Percentiles rank a stretch among this genome's conserved stretches.
Conservation (phyloP, 1,140 invertebrate genomes). For the Diuraphis noxia region DNA sequence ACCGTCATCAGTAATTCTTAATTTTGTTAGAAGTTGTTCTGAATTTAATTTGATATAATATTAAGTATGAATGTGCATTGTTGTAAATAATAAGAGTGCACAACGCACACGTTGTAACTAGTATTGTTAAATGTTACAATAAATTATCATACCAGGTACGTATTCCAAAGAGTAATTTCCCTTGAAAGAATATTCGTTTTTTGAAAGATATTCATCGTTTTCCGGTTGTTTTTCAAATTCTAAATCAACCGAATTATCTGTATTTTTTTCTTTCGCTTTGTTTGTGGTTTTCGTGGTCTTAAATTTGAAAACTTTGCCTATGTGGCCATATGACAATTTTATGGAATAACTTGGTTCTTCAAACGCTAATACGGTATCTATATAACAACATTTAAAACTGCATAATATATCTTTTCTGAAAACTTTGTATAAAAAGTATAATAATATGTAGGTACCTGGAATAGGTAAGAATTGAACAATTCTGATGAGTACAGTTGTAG, state of each 20-base stretch:
- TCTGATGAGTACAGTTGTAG: background rate
- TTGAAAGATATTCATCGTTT: background rate
- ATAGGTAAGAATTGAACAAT: background rate
- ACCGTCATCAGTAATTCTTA: background rate
- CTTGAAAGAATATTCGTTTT: background rate
- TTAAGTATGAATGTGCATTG: background rate
- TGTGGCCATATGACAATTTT: background rate
- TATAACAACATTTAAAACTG: background rate
- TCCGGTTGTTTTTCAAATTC: background rate
- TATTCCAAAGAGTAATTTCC: slow-evolving; percentile 29
- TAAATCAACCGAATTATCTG: background rate
- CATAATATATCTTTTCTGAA: background rate
- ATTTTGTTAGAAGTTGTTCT: background rate
- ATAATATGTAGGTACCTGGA: background rate
- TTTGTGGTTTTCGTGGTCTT: background rate
- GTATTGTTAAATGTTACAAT: background rate
- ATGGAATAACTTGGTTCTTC: slow-evolving; percentile 7
- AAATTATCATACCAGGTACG: background rate
- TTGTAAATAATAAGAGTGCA: background rate
- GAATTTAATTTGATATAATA: background rate
- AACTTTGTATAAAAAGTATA: background rate
- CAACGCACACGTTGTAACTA: background rate
- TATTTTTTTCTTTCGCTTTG: background rate
- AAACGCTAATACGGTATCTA: slow-evolving; percentile 16
- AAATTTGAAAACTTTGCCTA: slow-evolving; percentile 6